phyloP scores from a whole-genome alignment of 2,113 vertebrate genomes.

The Tonatia bakeri region DNA sequence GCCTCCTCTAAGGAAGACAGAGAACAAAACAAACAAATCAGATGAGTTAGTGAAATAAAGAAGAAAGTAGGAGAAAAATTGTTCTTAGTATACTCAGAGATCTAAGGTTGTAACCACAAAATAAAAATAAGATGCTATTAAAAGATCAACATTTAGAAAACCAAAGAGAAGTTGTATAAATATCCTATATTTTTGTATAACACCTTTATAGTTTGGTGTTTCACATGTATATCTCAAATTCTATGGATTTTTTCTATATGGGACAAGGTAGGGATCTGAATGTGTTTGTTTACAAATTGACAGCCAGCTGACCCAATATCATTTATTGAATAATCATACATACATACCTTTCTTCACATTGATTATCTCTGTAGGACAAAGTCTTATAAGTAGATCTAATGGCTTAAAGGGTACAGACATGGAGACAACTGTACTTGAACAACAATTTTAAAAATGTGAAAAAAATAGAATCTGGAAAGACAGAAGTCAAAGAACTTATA shows the following conservation, averaged over 20 bases:
- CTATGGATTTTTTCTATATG: not conserved
- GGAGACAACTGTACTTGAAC: no score
- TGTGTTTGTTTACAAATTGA: conserved; percentile 9
- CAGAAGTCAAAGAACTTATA: no score
- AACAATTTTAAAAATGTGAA: not conserved
- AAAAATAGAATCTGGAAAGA: no score
- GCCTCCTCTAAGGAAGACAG: not conserved
- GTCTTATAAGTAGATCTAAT: not conserved
- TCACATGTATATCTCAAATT: conserved; percentile 10
- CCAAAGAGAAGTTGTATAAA: not conserved
- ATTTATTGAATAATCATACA: conserved; percentile 1
- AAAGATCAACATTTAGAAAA: not conserved
- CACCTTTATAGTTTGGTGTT: not conserved
- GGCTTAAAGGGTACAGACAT: not conserved
- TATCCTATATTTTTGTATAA: not conserved
- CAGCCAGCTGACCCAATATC: not conserved
- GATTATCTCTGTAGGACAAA: not conserved
- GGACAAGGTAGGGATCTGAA: not conserved
- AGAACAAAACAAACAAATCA: not conserved
- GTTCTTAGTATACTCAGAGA: not conserved
- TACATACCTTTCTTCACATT: not conserved
- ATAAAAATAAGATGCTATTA: not conserved
- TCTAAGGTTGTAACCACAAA: not conserved
- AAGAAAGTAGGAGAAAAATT: not conserved
- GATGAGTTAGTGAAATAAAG: not conserved